A percentile compares a stretch with the other conserved stretches of the same genome.
Evolutionary conservation across 1,140 invertebrate genomes (phyloP).

Genomic region (Andricus grossulariae): DNA sequence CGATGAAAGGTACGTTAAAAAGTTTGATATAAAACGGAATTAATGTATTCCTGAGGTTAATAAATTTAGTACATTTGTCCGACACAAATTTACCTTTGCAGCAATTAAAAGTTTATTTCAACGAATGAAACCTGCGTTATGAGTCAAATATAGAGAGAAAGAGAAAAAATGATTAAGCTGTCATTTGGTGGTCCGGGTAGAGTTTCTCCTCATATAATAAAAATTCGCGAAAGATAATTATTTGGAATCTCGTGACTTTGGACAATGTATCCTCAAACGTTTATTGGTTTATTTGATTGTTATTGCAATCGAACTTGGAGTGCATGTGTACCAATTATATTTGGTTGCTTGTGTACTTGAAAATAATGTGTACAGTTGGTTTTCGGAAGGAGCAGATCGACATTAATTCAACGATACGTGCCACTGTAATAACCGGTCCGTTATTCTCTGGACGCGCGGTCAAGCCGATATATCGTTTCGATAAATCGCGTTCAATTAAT

Average conservation of each 20-base stretch:
- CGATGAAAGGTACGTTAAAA: slow-evolving; percentile 1
- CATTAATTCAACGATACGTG: slow-evolving; percentile 16
- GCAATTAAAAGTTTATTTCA: neutral
- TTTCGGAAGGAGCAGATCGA: neutral
- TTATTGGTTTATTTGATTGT: no score
- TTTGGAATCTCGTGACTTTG: neutral
- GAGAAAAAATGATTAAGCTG: neutral
- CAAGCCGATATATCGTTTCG: slow-evolving; percentile 16
- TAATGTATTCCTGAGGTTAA: slow-evolving; percentile 8
- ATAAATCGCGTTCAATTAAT: slow-evolving; percentile 32
- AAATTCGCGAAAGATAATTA: neutral
- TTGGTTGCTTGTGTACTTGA: neutral
- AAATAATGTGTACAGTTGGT: neutral
- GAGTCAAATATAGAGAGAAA: neutral
- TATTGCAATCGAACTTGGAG: no score
- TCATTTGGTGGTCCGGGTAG: neutral
- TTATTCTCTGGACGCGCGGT: slow-evolving; percentile 10
- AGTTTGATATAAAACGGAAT: neutral
- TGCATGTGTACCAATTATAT: no score
- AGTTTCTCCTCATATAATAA: neutral
- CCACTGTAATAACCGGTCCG: slow-evolving; percentile 26
- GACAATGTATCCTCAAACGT: neutral
- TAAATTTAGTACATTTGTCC: neutral
- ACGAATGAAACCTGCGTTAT: neutral
- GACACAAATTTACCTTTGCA: neutral